Conservation (phyloP, 2,888 invertebrate species). For the Mamestra brassicae region DNA sequence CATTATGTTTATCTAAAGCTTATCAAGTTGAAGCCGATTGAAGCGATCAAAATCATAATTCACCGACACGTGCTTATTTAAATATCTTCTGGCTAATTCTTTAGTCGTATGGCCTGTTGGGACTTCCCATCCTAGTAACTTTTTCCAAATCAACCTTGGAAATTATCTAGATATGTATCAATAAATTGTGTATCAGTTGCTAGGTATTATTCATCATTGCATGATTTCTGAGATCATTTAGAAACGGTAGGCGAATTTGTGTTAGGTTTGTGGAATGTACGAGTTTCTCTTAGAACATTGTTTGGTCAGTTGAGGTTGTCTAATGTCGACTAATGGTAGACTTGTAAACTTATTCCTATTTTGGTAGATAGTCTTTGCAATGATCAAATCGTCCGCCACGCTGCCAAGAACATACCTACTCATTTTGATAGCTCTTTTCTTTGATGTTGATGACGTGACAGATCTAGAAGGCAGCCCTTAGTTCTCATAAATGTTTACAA, state of each 20-base stretch:
- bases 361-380: not conserved
- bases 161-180: not conserved
- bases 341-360: no score
- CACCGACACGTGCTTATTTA: conserved; percentile 19
- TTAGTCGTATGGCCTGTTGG: not conserved
- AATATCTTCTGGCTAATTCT: conserved; percentile 8
- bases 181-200: not conserved
- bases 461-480: not conserved
- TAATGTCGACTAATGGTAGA: not conserved
- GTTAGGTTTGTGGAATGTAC: not conserved
- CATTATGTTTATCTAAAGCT: conserved; percentile 33
- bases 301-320: not conserved
- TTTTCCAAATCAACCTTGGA: not conserved
- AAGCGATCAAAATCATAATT: conserved; percentile 8
- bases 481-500: not conserved
- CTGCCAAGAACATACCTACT: not conserved
- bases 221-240: not conserved
- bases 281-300: not conserved
- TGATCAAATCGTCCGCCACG: not conserved
- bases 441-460: no score
- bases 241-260: not conserved
- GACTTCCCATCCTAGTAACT: not conserved
- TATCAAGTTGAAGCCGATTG: conserved; percentile 22
- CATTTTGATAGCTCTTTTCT: not conserved
- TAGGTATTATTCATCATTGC: not conserved